Conservation (phyloP, 2,888 invertebrate genomes). For the Cylloceria caligata region DNA sequence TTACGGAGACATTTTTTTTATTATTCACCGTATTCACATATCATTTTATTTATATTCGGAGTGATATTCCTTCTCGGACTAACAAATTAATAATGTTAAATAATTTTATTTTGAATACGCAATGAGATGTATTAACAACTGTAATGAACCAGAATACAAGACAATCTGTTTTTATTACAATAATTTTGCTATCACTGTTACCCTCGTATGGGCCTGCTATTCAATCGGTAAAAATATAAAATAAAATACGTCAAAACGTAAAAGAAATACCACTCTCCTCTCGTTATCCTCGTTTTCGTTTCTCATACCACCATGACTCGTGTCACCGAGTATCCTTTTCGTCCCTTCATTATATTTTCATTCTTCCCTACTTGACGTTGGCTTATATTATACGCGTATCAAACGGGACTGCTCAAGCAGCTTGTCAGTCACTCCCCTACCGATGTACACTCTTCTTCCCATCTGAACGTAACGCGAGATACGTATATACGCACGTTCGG, state of each 20-base stretch:
- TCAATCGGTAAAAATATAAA: not conserved
- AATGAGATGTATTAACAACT: no score
- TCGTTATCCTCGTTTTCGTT: not conserved
- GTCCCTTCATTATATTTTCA: constrained; percentile 67
- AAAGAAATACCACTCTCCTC: not conserved
- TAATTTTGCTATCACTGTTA: no score
- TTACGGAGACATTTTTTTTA: no score
- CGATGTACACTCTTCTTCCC: constrained; percentile 37
- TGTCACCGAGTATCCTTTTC: constrained; percentile 64
- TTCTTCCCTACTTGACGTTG: constrained; percentile 68
- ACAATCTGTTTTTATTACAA: no score
- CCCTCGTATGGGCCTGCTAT: not conserved
- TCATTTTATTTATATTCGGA: no score
- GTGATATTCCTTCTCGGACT: no score
- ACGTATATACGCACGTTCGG: constrained; percentile 1
- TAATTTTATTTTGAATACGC: no score
- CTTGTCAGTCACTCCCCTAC: constrained; percentile 61
- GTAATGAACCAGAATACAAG: no score
- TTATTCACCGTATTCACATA: no score
- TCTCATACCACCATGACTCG: constrained; percentile 12
- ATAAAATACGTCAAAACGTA: not conserved
- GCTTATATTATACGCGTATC: constrained; percentile 65
- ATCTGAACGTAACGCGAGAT: constrained; percentile 48
- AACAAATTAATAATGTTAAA: no score
- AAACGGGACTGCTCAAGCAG: constrained; percentile 57